These are phyloP conservation scores for Netelia melanura DNA, from an alignment of 2,888 invertebrate genomes.

Conservation along the genomic window DNA sequence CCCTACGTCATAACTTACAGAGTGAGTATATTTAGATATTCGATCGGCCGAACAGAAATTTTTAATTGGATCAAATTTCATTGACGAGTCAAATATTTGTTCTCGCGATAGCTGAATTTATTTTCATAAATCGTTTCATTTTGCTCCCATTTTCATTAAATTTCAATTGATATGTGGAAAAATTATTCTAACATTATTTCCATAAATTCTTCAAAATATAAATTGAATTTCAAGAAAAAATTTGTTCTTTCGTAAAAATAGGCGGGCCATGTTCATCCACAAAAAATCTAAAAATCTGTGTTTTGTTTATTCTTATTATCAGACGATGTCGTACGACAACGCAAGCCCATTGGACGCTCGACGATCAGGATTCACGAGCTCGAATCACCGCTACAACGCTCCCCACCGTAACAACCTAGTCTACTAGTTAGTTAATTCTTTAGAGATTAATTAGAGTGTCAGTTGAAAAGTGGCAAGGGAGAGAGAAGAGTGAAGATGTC, in stretches of 20 bases:
- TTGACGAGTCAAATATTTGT: background rate
- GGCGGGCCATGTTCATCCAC: too few species aligned
- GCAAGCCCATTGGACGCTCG: slow-evolving; percentile 81
- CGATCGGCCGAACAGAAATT: slow-evolving; percentile 2
- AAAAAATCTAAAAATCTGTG: background rate
- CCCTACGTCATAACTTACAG: slow-evolving; percentile 82
- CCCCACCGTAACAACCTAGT: slow-evolving; percentile 85
- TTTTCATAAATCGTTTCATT: background rate
- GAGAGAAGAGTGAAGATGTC: slow-evolving; percentile 43
- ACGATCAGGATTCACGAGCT: slow-evolving; percentile 82
- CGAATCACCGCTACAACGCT: slow-evolving; percentile 82
- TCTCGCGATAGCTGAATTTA: background rate
- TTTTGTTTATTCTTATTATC: slow-evolving; percentile 67
- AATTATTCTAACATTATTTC: too few species aligned
- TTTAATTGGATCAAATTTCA: background rate
- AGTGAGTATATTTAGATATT: slow-evolving; percentile 76
- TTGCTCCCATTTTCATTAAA: too few species aligned
- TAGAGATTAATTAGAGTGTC: slow-evolving; percentile 87
- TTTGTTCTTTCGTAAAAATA: too few species aligned
- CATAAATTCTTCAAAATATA: too few species aligned
- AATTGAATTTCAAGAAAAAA: too few species aligned
- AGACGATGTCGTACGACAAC: slow-evolving; percentile 80
- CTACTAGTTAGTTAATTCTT: slow-evolving; percentile 88
- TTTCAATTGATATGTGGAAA: too few species aligned
- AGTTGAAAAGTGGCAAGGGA: slow-evolving; percentile 81